phyloP scores from a whole-genome alignment of 2,888 invertebrate genomes.

The Axea sp. region DNA sequence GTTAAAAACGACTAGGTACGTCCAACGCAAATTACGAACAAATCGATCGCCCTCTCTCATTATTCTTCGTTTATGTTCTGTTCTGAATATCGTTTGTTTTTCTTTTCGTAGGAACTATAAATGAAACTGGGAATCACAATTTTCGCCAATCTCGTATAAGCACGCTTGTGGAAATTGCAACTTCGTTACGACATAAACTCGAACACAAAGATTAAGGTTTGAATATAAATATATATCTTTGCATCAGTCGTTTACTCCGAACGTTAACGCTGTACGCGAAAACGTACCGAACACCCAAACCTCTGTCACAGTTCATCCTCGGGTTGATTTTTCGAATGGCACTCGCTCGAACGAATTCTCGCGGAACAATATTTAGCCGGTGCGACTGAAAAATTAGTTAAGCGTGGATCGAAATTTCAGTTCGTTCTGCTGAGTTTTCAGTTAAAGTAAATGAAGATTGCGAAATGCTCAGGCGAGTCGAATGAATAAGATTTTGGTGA shows the following conservation, averaged over 20 bases:
- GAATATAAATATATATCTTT: conserved; percentile 16
- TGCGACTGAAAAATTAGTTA: no score
- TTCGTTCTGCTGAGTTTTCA: no score
- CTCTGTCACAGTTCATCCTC: no score
- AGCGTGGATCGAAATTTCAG: no score
- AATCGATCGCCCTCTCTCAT: conserved; percentile 30
- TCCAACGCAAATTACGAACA: conserved; percentile 7
- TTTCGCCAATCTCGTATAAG: conserved; percentile 1
- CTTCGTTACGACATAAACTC: conserved; percentile 20
- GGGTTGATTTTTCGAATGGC: no score
- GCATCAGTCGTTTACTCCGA: conserved; percentile 18
- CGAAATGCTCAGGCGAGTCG: background rate
- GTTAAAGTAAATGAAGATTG: no score
- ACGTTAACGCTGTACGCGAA: background rate
- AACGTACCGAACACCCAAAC: no score
- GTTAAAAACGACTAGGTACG: no score
- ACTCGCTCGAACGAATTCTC: background rate
- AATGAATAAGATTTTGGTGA: conserved; percentile 3
- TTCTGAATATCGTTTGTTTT: conserved; percentile 3
- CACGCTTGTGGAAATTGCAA: conserved; percentile 7
- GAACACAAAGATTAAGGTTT: conserved; percentile 4
- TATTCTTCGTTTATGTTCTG: conserved; percentile 10
- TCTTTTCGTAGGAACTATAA: conserved; percentile 53
- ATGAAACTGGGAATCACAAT: conserved; percentile 50
- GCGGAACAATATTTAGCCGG: background rate